Conservation (phyloP, 2,888 invertebrate genomes). For the Terebella lapidaria region DNA sequence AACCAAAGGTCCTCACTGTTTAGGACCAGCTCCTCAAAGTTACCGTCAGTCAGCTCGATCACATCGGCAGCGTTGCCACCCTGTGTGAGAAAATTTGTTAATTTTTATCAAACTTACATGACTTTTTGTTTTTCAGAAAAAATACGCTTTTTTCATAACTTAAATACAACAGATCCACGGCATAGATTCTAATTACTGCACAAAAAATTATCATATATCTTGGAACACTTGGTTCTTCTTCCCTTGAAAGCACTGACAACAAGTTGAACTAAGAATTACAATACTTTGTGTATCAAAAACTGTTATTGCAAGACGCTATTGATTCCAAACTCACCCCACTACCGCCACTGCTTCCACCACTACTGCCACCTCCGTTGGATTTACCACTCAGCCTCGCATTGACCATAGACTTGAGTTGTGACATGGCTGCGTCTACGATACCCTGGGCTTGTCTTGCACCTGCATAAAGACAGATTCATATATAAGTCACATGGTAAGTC, state of each 20-base stretch:
- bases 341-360: conserved; percentile 27
- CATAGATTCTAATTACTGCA: too few species aligned
- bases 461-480: too few species aligned
- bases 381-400: conserved; percentile 62
- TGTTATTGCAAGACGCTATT: too few species aligned
- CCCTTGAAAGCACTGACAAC: too few species aligned
- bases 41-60: conserved; percentile 88
- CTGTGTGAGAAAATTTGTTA: background rate
- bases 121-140: background rate
- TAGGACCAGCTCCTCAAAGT: conserved; percentile 87
- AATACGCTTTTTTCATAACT: background rate
- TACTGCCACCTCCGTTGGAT: conserved; percentile 31
- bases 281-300: too few species aligned
- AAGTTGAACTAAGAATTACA: too few species aligned
- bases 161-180: background rate
- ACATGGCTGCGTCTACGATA: conserved; percentile 79
- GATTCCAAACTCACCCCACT: background rate
- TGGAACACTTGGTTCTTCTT: too few species aligned
- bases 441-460: conserved; percentile 77
- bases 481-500: too few species aligned
- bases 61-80: conserved; percentile 61
- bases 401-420: conserved; percentile 71
- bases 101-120: background rate
- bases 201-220: too few species aligned
- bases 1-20: conserved; percentile 94